phyloP scores from a whole-genome alignment of 2,888 invertebrate species.

The Plutella xylostella region DNA sequence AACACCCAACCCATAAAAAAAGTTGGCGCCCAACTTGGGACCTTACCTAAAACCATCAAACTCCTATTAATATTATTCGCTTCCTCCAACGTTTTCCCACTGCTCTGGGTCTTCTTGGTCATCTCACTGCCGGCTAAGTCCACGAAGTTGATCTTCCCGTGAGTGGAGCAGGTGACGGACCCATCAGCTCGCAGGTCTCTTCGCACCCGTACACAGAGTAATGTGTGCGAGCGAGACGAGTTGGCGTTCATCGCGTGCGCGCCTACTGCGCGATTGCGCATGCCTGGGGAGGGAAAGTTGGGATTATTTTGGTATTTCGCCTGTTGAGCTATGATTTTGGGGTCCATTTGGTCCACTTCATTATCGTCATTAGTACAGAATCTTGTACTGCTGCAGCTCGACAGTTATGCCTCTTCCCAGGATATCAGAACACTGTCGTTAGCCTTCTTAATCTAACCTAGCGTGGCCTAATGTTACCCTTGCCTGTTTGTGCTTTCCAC shows the following conservation, averaged over 20 bases:
- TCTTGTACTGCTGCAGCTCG: no score
- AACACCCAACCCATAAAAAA: no score
- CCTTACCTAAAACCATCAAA: slow-evolving; percentile 89
- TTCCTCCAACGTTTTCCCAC: slow-evolving; percentile 89
- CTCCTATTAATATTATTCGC: slow-evolving; percentile 98
- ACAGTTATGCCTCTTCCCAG: no score
- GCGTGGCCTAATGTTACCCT: no score
- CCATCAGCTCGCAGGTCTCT: slow-evolving; percentile 85
- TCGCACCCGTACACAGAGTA: slow-evolving; percentile 90
- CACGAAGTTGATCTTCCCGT: slow-evolving; percentile 96
- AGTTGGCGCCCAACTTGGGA: no score
- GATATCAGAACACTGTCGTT: no score
- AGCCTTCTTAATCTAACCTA: no score
- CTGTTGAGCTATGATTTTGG: no score
- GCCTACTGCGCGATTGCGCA: slow-evolving; percentile 90
- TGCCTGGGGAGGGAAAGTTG: slow-evolving; percentile 65
- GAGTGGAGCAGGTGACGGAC: slow-evolving; percentile 88
- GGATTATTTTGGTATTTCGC: no score
- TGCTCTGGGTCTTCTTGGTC: slow-evolving; percentile 91
- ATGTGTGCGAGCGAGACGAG: slow-evolving; percentile 92
- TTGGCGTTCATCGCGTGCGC: slow-evolving; percentile 94
- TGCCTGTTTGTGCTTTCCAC: no score
- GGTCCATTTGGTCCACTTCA: no score
- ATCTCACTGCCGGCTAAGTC: slow-evolving; percentile 97
- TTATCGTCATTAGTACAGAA: no score